A percentile compares a stretch with the other conserved stretches of the same genome.
Conservation (phyloP, 1,140 invertebrate genomes). For the Spodoptera litura region DNA sequence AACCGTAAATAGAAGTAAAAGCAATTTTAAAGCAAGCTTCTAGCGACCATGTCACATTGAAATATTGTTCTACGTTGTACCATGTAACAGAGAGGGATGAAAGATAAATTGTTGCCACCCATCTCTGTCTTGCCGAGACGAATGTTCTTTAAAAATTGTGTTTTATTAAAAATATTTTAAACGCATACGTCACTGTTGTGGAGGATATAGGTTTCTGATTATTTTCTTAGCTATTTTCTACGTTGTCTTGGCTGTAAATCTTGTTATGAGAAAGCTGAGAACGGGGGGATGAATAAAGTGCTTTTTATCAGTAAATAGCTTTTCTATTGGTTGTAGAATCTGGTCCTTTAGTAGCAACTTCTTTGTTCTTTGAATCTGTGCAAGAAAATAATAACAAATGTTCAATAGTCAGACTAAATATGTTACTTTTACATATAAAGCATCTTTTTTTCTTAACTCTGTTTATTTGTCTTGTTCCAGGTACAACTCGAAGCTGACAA, state of each 20-base stretch:
- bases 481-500: slow-evolving; percentile 94
- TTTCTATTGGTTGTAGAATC: background rate
- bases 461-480: slow-evolving; percentile 64
- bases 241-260: slow-evolving; percentile 5
- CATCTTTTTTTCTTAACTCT: background rate
- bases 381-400: background rate
- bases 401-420: background rate
- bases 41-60: slow-evolving; percentile 43
- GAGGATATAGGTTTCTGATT: slow-evolving; percentile 6
- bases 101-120: slow-evolving; percentile 57
- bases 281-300: background rate
- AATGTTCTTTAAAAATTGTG: slow-evolving; percentile 41
- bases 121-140: slow-evolving; percentile 46
- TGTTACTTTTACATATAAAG: background rate
- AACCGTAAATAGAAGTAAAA: slow-evolving; percentile 32
- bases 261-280: slow-evolving; percentile 1
- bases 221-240: background rate
- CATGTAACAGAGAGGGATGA: slow-evolving; percentile 58
- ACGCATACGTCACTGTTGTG: slow-evolving; percentile 31
- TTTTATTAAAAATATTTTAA: slow-evolving; percentile 48
- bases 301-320: background rate
- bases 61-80: slow-evolving; percentile 55
- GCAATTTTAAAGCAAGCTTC: slow-evolving; percentile 56
- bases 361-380: background rate
- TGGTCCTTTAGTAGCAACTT: background rate